phyloP scores from a whole-genome alignment of 2,888 invertebrate species.

The Athalia cordata region DNA sequence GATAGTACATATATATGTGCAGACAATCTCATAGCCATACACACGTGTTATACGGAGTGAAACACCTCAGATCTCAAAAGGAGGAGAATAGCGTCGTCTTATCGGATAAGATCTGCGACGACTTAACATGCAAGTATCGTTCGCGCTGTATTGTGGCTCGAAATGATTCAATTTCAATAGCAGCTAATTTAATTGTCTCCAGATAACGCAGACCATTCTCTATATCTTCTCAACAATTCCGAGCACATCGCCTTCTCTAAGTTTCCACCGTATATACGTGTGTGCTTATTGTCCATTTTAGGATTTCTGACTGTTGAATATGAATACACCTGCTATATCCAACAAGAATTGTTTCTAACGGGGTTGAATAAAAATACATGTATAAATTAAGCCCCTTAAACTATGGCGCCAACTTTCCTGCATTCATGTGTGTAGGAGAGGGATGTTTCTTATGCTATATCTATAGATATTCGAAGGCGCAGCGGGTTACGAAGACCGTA shows the following conservation, averaged over 20 bases:
- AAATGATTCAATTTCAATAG: conserved; percentile 68
- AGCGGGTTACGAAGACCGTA: conserved; percentile 24
- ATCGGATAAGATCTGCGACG: conserved; percentile 44
- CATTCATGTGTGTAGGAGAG: neutral
- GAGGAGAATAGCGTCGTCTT: conserved; percentile 35
- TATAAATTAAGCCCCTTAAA: neutral
- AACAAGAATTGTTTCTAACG: neutral
- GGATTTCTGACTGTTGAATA: conserved; percentile 4
- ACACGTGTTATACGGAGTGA: neutral
- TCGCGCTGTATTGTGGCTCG: conserved; percentile 54
- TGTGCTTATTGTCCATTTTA: neutral
- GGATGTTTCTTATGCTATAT: neutral
- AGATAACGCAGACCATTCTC: conserved; percentile 61
- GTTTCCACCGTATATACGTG: conserved; percentile 13
- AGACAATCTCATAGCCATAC: neutral
- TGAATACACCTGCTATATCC: neutral
- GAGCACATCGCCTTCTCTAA: conserved; percentile 3
- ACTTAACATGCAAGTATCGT: conserved; percentile 61
- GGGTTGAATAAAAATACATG: neutral
- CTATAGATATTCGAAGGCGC: neutral
- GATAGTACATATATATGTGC: neutral
- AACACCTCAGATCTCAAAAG: neutral
- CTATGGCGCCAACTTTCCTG: conserved; percentile 11
- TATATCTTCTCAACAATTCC: conserved; percentile 26
- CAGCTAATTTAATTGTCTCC: conserved; percentile 64